Evolutionary conservation across 2,797 vertebrate genomes (phyloP).

Genomic region (Pygocentrus nattereri): DNA sequence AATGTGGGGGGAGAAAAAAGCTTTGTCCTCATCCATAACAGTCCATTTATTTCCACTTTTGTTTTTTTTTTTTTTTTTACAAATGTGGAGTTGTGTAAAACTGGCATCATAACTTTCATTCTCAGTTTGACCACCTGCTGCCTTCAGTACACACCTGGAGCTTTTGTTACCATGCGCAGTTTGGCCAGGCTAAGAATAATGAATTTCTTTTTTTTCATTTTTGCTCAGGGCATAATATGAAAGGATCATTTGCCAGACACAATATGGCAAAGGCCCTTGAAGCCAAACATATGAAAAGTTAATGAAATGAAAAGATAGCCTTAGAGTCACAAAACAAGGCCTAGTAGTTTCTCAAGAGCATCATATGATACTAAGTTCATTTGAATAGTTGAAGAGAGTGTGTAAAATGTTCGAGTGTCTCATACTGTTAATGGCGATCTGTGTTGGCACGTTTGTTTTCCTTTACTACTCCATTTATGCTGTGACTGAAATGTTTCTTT

Average conservation of each 20-base stretch:
- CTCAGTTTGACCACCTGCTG: not conserved
- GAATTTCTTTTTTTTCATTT: slow-evolving; percentile 13
- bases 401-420: not conserved
- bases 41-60: not conserved
- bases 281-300: slow-evolving; percentile 55
- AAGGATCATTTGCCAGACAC: slow-evolving; percentile 50
- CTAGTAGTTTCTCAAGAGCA: not conserved
- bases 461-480: not conserved
- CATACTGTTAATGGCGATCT: not conserved
- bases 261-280: slow-evolving; percentile 35
- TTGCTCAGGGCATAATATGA: slow-evolving; percentile 35
- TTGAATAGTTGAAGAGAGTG: too few relatives aligned
- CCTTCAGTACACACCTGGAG: not conserved
- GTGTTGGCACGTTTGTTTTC: not conserved
- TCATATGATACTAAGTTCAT: not conserved
- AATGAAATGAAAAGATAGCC: slow-evolving; percentile 44
- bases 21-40: not conserved
- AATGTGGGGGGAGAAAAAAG: too few relatives aligned
- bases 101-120: not conserved
- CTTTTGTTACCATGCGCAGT: not conserved
- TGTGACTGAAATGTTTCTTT: not conserved
- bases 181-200: slow-evolving; percentile 15
- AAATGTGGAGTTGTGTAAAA: not conserved
- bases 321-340: slow-evolving; percentile 3
- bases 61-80: too few relatives aligned